Evolutionary conservation across 2,113 vertebrate species (phyloP).

Genomic region (Zonotrichia leucophrys): DNA sequence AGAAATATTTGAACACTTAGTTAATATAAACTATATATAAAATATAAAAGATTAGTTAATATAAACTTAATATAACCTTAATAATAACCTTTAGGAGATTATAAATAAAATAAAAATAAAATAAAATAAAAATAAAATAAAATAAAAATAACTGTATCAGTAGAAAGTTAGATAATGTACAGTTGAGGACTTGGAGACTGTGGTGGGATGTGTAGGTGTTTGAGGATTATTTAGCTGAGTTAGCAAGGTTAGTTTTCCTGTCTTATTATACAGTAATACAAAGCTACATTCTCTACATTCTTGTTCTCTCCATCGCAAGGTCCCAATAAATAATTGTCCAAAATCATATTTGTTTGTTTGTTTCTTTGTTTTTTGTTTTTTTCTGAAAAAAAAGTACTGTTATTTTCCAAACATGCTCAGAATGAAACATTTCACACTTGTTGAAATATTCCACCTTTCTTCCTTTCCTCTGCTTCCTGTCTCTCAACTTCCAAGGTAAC

Average conservation of each 20-base stretch:
- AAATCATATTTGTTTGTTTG: accelerated
- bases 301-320: not conserved
- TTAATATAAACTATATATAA: not conserved
- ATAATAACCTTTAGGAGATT: not conserved
- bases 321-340: not conserved
- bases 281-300: not conserved
- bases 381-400: not conserved
- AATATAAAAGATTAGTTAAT: not conserved
- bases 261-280: not conserved
- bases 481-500: not conserved
- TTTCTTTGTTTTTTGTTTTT: too few relatives aligned
- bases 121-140: too few relatives aligned
- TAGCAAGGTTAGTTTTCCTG: not conserved
- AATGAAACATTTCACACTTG: not conserved
- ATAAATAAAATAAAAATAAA: not conserved
- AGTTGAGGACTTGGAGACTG: not conserved
- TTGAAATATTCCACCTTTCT: not conserved
- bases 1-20: not conserved
- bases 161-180: not conserved
- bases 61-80: not conserved
- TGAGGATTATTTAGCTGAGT: not conserved
- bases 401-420: not conserved
- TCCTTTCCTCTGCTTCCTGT: accelerated
- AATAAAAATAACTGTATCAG: not conserved
- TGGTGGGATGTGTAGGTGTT: not conserved